Conservation (phyloP, 2,888 invertebrate species). For the Euphydryas editha region DNA sequence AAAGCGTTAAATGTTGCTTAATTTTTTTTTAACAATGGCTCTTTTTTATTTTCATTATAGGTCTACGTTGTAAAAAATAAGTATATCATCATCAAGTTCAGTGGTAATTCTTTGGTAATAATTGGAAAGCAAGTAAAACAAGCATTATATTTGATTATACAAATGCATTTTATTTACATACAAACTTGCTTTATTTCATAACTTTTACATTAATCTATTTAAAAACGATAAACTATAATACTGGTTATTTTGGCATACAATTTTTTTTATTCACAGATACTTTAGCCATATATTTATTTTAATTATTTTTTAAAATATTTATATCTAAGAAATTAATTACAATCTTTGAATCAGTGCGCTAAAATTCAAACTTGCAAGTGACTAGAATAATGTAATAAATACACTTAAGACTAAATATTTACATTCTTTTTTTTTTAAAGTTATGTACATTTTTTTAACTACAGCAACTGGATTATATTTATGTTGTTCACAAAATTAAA, state of each 20-base stretch:
- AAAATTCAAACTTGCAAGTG: constrained; percentile 39
- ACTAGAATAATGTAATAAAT: constrained; percentile 39
- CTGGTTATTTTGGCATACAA: constrained; percentile 28
- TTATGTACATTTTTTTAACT: constrained; percentile 29
- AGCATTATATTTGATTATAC: constrained; percentile 5
- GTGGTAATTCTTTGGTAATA: too few relatives aligned
- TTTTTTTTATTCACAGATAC: constrained; percentile 13
- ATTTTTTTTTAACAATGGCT: too few relatives aligned
- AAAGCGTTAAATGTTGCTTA: too few relatives aligned
- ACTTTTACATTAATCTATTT: constrained; percentile 24
- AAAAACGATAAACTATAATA: constrained; percentile 28
- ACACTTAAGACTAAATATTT: constrained; percentile 37
- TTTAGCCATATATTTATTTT: constrained; percentile 9
- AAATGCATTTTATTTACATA: constrained; percentile 29
- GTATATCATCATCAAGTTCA: too few relatives aligned
- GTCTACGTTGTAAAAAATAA: too few relatives aligned
- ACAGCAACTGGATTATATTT: neutral
- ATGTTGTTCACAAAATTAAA: neutral
- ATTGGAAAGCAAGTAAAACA: neutral
- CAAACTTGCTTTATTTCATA: constrained; percentile 24
- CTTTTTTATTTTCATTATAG: too few relatives aligned
- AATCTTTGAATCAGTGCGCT: constrained; percentile 32
- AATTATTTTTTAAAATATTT: constrained; percentile 13
- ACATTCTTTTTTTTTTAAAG: constrained; percentile 26
- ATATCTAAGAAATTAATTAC: constrained; percentile 14